Evolutionary conservation across 2,888 invertebrate species (phyloP), one percentile per base, ranked within the genome.

Genomic region (Tryphoninae sp.): DNA sequence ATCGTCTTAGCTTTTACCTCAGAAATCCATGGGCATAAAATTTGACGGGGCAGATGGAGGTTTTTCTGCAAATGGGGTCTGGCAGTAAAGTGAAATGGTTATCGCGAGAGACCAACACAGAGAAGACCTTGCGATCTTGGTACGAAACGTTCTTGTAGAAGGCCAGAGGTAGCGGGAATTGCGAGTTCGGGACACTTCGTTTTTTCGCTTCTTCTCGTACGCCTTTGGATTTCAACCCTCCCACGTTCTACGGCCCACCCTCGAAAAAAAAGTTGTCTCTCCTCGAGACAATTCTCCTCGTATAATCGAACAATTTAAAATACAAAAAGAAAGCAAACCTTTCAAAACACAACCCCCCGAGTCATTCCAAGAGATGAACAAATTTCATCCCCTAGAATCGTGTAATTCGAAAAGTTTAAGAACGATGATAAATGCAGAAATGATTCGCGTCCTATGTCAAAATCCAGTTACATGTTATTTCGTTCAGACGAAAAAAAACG

Each of bases 71-170:
- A 78, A 81, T 74, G 58, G 78, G 64, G 23, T 19, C 75, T 79
- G 33, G 33, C 7, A 79, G 9, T 51, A 65, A 81, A 81, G 74
- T 79, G 62, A 40, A 79, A 81, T 42, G 78, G 65, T 75, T 81
- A 79, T 81, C 26, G 78, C 40, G 59, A 11, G 45, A 42, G 22
- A 33, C 33, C 33, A 33, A 33, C 33, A 33, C 7, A 33, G 33
- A 6, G 33, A 6, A 33, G 33, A 6, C 6, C 6, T 4, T 33
- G 6, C 33, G 33, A 33, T 6, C 33, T 1, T 6, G 33, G 6
- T 6, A 6, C 33, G 33, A 33, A 33, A 33, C 33, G 33, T 33
- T 33, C 33, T 4, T 33, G 33, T 33, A 33, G 6, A 33, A 4
- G 33, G 4, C 33, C 33, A 33, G 33, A 33, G 33, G 33, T 33